These are phyloP conservation scores for Synergus japonicus DNA, from an alignment of 2,888 invertebrate genomes.

Conservation along the genomic window DNA sequence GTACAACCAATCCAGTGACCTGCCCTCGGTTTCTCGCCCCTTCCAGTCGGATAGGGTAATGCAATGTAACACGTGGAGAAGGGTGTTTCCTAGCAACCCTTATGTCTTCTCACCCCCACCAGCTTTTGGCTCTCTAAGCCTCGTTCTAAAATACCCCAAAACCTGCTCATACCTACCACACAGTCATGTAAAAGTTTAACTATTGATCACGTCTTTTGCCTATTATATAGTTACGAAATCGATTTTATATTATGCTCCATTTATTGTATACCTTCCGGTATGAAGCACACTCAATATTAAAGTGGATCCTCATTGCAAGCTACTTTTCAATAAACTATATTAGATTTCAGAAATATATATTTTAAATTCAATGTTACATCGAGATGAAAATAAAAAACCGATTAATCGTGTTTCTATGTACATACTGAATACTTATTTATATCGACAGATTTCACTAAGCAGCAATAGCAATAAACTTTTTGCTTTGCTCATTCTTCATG, in stretches of 20 bases:
- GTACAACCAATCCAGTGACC: slow-evolving; percentile 34
- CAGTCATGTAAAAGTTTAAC: slow-evolving; percentile 40
- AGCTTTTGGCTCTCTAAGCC: slow-evolving; percentile 50
- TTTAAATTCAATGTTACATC: background rate
- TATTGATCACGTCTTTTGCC: slow-evolving; percentile 19
- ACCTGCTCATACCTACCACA: slow-evolving; percentile 50
- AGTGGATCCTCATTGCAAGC: no score
- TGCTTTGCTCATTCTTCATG: background rate
- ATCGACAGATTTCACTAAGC: background rate
- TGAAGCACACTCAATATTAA: background rate
- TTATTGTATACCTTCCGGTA: background rate
- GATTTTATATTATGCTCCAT: background rate
- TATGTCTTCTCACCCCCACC: slow-evolving; percentile 65
- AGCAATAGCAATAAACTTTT: background rate
- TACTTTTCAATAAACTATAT: no score
- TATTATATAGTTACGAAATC: background rate
- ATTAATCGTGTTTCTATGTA: background rate
- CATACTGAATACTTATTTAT: background rate
- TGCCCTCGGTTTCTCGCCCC: slow-evolving; percentile 43
- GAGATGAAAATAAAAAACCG: no score
- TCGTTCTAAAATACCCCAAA: slow-evolving; percentile 62
- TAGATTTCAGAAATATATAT: no score
- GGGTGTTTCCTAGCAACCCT: slow-evolving; percentile 76
- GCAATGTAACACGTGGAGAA: slow-evolving; percentile 74
- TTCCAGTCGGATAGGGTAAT: slow-evolving; percentile 70